Evolutionary conservation across 2,888 invertebrate species (phyloP).

Genomic region (Mongoloraphidia duomilia): DNA sequence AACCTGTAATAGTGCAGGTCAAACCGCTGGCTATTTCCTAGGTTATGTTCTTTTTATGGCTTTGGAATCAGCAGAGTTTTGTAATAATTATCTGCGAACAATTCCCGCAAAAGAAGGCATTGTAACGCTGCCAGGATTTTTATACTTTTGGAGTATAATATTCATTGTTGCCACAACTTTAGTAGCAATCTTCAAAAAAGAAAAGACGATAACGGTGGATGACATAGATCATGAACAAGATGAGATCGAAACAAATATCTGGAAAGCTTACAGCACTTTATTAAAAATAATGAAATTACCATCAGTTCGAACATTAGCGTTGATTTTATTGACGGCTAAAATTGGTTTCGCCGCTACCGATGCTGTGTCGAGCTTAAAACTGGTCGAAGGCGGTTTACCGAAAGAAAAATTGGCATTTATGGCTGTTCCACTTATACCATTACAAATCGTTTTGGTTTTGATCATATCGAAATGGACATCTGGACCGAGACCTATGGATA

Average conservation of each 20-base stretch:
- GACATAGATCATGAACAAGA: slow-evolving; percentile 26
- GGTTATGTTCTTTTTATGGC: slow-evolving; percentile 95
- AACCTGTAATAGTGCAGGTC: slow-evolving; percentile 96
- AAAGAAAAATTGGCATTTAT: slow-evolving; percentile 87
- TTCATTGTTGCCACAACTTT: slow-evolving; percentile 84
- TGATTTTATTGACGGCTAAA: slow-evolving; percentile 83
- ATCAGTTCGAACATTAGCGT: slow-evolving; percentile 61
- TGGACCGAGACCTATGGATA: slow-evolving; percentile 76
- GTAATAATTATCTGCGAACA: slow-evolving; percentile 77
- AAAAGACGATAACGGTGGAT: slow-evolving; percentile 38
- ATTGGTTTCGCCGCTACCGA: slow-evolving; percentile 93
- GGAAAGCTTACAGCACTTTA: slow-evolving; percentile 69
- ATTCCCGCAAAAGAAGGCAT: slow-evolving; percentile 48
- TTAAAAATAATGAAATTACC: slow-evolving; percentile 71
- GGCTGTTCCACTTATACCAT: slow-evolving; percentile 83
- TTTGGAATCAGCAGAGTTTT: slow-evolving; percentile 89
- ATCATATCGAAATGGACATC: slow-evolving; percentile 52
- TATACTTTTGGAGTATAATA: slow-evolving; percentile 88
- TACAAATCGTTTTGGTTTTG: slow-evolving; percentile 81
- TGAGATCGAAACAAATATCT: slow-evolving; percentile 33
- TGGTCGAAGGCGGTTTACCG: slow-evolving; percentile 92
- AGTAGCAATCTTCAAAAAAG: slow-evolving; percentile 77
- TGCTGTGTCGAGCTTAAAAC: slow-evolving; percentile 83
- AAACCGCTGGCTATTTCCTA: slow-evolving; percentile 93
- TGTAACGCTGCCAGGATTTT: slow-evolving; percentile 50